These are phyloP conservation scores for Sphaerodactylus townsendi DNA, from an alignment of 2,113 vertebrate species.

Conservation along the genomic window DNA sequence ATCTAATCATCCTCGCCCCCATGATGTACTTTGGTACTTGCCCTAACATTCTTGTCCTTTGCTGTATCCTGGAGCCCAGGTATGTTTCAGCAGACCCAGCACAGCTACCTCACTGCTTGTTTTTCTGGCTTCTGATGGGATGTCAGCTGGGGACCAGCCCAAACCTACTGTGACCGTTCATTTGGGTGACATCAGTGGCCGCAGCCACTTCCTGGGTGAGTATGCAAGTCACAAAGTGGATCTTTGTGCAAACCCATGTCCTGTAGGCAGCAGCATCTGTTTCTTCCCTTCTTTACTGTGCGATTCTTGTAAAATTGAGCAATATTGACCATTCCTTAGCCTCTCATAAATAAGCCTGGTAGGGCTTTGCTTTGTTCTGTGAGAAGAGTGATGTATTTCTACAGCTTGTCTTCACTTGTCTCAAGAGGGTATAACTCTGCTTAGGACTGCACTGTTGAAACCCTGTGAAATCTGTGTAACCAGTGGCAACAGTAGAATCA, in stretches of 20 bases:
- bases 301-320: background rate
- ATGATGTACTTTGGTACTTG: background rate
- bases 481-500: background rate
- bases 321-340: background rate
- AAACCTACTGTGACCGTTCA: conserved; percentile 78
- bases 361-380: background rate
- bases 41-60: background rate
- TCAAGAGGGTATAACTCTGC: too few species aligned
- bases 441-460: too few species aligned
- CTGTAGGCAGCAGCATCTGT: background rate
- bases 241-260: background rate
- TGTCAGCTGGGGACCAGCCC: conserved; percentile 67
- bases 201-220: conserved; percentile 87
- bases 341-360: background rate
- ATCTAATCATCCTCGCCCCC: background rate
- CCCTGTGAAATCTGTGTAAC: background rate
- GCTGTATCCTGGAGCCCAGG: conserved; percentile 68
- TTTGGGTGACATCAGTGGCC: conserved; percentile 77
- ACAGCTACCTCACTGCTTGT: conserved; percentile 84
- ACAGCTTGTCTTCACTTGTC: too few species aligned
- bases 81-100: conserved; percentile 84
- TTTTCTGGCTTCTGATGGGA: conserved; percentile 87
- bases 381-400: too few species aligned
- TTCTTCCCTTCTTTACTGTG: background rate
- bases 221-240: background rate